phyloP scores from a whole-genome alignment of 2,113 vertebrate genomes.

The Cisticola juncidis region DNA sequence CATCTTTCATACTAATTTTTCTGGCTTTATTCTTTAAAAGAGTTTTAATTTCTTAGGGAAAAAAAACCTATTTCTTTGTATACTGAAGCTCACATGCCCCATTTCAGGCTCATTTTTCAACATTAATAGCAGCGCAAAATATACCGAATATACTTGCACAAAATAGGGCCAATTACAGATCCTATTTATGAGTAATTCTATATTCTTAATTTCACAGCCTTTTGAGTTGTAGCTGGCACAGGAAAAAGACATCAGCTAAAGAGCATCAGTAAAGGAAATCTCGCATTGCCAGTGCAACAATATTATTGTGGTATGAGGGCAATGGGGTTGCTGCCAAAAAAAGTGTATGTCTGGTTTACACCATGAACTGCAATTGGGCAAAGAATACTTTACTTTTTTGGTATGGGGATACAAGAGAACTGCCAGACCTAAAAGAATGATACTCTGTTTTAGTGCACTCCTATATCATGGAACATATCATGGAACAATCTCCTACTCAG shows the following conservation, averaged over 20 bases:
- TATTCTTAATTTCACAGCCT: neutral
- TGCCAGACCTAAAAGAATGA: neutral
- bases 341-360: neutral
- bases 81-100: neutral
- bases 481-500: neutral
- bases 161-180: neutral
- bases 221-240: neutral
- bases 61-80: neutral
- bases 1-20: neutral
- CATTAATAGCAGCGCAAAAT: neutral
- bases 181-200: neutral
- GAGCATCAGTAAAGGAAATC: neutral
- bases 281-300: neutral
- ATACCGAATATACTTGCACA: neutral
- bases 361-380: neutral
- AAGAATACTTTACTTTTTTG: neutral
- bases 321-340: neutral
- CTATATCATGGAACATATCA: neutral
- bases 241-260: neutral
- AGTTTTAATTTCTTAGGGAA: neutral
- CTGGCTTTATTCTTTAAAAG: neutral
- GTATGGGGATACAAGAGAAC: neutral
- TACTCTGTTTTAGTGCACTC: neutral
- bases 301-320: accelerated
- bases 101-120: neutral